These are phyloP conservation scores for Halcyon malimbica DNA, from an alignment of 2,113 vertebrate genomes.

Conservation along the genomic window DNA sequence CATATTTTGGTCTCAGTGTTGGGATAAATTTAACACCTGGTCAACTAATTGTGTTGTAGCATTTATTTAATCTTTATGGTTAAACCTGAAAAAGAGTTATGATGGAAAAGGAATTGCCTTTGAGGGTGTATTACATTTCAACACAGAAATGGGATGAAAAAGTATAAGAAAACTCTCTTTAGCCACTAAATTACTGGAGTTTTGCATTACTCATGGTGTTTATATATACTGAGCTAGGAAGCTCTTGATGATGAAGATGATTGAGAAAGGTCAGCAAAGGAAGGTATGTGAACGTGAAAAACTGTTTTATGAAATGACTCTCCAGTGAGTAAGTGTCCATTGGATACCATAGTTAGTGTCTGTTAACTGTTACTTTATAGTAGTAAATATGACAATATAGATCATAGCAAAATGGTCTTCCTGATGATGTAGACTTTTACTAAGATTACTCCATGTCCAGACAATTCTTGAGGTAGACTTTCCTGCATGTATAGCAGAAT, in stretches of 20 bases:
- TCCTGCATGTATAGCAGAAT: background rate
- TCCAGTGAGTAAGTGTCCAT: background rate
- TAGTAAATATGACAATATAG: background rate
- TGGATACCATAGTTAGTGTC: background rate
- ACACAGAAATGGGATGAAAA: background rate
- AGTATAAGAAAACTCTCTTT: background rate
- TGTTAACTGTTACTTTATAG: background rate
- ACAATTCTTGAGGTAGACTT: background rate
- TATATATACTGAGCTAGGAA: background rate
- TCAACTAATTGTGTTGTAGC: background rate
- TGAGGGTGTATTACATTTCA: background rate
- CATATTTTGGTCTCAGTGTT: background rate
- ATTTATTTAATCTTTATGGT: background rate
- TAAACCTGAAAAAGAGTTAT: background rate
- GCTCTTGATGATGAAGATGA: background rate
- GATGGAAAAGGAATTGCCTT: background rate
- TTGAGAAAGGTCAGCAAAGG: background rate
- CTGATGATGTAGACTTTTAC: background rate
- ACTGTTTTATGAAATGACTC: background rate
- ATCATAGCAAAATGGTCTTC: background rate
- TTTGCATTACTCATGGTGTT: background rate
- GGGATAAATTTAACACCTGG: background rate
- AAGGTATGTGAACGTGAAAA: background rate
- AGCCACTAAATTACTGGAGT: background rate
- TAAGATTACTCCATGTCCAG: background rate